These are phyloP conservation scores for Gavia stellata DNA, from an alignment of 2,113 vertebrate genomes.

Conservation along the genomic window DNA sequence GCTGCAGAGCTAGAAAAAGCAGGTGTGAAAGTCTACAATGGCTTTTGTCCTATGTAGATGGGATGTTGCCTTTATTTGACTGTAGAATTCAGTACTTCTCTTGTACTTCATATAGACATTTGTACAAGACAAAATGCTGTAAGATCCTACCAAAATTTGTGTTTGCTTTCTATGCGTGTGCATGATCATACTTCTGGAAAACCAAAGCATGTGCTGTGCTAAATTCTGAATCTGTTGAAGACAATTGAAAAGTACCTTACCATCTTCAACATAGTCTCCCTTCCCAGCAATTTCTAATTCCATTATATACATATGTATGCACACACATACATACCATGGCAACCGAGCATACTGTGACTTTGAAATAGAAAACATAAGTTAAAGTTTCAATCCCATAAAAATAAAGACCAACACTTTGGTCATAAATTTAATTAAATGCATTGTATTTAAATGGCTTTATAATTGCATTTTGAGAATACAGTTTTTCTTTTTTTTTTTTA, in stretches of 20 bases:
- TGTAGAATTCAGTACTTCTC: background rate
- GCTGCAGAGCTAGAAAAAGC: background rate
- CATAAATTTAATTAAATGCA: background rate
- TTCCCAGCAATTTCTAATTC: background rate
- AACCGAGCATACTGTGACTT: background rate
- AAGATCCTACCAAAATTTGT: background rate
- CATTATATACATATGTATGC: too few relatives aligned
- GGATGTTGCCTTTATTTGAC: background rate
- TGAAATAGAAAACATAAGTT: background rate
- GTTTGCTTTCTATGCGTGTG: background rate
- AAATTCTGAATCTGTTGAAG: background rate
- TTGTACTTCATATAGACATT: background rate
- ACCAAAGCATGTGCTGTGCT: rapidly evolving
- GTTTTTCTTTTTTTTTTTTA: background rate
- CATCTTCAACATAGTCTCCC: background rate
- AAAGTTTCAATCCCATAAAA: background rate
- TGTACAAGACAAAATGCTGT: background rate
- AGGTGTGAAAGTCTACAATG: background rate
- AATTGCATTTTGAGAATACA: background rate
- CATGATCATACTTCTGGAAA: background rate
- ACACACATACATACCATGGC: rapidly evolving
- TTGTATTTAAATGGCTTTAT: background rate
- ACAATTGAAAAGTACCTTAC: background rate
- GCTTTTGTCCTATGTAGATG: background rate
- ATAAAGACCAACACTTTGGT: background rate